phyloP scores from a whole-genome alignment of 2,113 vertebrate genomes.

The Crotalus horridus region DNA sequence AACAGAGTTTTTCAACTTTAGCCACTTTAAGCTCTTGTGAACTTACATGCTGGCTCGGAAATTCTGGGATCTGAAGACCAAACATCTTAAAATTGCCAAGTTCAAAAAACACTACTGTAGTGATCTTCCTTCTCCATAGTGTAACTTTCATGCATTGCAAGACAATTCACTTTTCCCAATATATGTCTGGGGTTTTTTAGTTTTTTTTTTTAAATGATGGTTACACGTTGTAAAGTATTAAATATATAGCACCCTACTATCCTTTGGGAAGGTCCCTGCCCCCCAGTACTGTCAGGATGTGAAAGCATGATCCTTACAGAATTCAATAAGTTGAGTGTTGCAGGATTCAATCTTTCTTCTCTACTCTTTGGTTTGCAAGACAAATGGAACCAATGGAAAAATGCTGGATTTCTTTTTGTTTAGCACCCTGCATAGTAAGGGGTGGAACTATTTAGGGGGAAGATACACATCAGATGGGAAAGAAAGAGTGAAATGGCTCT shows the following conservation, averaged over 20 bases:
- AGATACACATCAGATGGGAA: background rate
- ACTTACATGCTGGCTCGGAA: background rate
- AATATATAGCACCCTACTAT: background rate
- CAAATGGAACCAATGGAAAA: background rate
- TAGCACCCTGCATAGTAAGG: background rate
- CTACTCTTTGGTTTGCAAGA: background rate
- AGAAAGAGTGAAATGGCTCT: background rate
- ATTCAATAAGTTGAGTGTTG: background rate
- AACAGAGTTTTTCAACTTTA: background rate
- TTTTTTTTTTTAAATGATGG: background rate
- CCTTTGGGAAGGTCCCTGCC: background rate
- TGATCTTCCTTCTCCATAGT: background rate
- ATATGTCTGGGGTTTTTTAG: background rate
- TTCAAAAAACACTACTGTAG: background rate
- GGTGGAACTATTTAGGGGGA: background rate
- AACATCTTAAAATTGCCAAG: background rate
- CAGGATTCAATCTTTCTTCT: background rate
- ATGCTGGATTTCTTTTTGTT: background rate
- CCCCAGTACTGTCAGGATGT: background rate
- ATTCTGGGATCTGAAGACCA: background rate
- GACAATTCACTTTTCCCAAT: background rate
- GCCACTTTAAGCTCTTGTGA: background rate
- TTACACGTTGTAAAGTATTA: background rate
- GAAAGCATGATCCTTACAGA: background rate
- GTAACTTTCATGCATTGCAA: background rate